Conservation (phyloP, 2,797 vertebrate genomes). For the Gymnothorax reevesii region DNA sequence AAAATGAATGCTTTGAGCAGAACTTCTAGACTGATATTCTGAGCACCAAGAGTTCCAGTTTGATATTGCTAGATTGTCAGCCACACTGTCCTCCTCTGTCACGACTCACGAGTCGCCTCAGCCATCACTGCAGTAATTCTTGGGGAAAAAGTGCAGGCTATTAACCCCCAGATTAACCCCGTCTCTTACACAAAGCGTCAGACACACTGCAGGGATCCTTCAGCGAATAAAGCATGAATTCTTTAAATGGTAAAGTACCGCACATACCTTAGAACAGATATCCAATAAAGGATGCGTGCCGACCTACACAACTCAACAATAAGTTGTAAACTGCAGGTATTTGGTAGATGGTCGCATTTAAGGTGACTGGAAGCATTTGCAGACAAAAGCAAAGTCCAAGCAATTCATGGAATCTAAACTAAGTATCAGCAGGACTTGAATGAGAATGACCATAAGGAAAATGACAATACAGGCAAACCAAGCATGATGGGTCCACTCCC, state of each 20-base stretch:
- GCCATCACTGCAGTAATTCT: slow-evolving; percentile 1
- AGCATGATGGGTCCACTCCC: neutral
- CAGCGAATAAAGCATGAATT: neutral
- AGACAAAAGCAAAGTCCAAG: neutral
- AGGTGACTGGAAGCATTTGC: neutral
- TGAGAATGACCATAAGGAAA: neutral
- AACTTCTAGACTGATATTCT: neutral
- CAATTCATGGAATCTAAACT: neutral
- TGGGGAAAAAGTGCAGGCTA: slow-evolving; percentile 23
- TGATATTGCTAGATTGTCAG: neutral
- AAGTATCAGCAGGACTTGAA: neutral
- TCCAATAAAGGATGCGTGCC: neutral
- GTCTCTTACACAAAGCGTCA: slow-evolving; percentile 21
- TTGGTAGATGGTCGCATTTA: neutral
- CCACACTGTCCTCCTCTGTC: neutral
- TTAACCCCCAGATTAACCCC: slow-evolving; percentile 32
- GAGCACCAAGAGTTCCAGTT: neutral
- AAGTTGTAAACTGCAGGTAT: neutral
- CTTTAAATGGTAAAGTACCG: neutral
- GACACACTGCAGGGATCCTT: slow-evolving; percentile 6
- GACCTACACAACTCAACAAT: neutral
- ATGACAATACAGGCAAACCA: neutral
- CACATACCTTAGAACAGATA: neutral
- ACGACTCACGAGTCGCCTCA: neutral
- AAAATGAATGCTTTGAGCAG: slow-evolving; percentile 5